phyloP scores from a whole-genome alignment of 2,888 invertebrate species.

The Dyspetes luteomarginatus region DNA sequence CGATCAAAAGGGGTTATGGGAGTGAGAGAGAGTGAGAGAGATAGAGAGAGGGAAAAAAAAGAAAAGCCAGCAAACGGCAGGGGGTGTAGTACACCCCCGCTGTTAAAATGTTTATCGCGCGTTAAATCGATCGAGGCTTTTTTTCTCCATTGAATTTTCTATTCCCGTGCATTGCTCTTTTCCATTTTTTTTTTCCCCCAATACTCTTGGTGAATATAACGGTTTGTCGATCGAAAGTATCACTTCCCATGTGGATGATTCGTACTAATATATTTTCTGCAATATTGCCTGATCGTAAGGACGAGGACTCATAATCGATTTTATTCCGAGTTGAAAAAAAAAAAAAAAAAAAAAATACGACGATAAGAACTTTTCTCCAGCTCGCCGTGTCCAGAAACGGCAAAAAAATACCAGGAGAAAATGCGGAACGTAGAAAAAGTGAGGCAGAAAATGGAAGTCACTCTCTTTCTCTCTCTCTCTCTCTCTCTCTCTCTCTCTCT shows the following conservation, averaged over 20 bases:
- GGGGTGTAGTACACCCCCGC: constrained; percentile 32
- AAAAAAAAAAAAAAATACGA: not conserved
- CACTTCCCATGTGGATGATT: not conserved
- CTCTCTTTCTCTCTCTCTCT: not conserved
- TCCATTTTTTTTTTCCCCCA: not conserved
- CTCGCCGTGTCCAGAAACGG: constrained; percentile 25
- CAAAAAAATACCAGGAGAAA: constrained; percentile 21
- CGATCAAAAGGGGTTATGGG: constrained; percentile 36
- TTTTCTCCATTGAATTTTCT: constrained; percentile 58
- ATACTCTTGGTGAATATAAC: constrained; percentile 3
- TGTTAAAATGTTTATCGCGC: constrained; percentile 67
- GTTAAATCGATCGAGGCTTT: constrained; percentile 61
- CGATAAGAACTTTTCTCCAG: constrained; percentile 40
- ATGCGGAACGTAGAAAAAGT: constrained; percentile 41
- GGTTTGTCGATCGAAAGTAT: constrained; percentile 18
- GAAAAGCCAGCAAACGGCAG: not conserved
- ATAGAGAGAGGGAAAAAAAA: not conserved
- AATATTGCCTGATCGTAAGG: not conserved
- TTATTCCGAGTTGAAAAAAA: not conserved
- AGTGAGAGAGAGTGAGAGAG: constrained; percentile 4
- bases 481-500: not conserved
- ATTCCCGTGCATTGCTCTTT: constrained; percentile 27
- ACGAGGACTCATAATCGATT: constrained; percentile 36
- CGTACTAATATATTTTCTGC: not conserved
- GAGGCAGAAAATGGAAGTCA: not conserved